phyloP scores from a whole-genome alignment of 2,888 invertebrate species.

The Drosophila vallismaia region DNA sequence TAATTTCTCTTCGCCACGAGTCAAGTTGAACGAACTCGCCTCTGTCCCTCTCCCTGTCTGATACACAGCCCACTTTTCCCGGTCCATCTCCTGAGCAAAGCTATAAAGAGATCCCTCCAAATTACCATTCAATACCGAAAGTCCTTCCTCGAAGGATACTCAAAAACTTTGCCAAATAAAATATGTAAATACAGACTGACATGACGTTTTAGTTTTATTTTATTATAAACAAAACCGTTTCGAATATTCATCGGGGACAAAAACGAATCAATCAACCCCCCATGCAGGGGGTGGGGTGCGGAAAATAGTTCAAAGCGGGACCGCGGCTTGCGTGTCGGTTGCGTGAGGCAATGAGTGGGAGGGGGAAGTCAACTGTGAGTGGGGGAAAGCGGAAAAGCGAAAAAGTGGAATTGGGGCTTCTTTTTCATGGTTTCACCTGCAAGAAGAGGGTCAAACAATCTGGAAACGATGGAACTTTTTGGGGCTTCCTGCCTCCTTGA shows the following conservation, averaged over 20 bases:
- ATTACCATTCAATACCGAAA: no score
- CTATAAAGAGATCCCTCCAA: conserved; percentile 11
- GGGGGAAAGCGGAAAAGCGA: conserved; percentile 11
- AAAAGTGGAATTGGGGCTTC: conserved; percentile 11
- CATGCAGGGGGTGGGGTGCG: conserved; percentile 13
- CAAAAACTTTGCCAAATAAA: conserved; percentile 12
- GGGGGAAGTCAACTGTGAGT: not conserved
- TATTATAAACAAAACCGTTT: conserved; percentile 76
- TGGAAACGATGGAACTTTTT: conserved; percentile 13
- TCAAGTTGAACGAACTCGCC: conserved; percentile 38
- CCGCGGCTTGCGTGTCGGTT: conserved; percentile 28
- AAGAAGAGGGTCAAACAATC: conserved; percentile 34
- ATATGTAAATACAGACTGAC: not conserved
- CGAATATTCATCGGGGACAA: conserved; percentile 61
- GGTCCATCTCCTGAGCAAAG: not conserved
- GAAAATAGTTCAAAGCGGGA: conserved; percentile 4
- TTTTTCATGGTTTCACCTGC: conserved; percentile 47
- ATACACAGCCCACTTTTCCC: not conserved
- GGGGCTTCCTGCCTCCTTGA: conserved; percentile 11
- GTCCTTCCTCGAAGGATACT: not conserved
- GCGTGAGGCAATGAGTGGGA: conserved; percentile 14
- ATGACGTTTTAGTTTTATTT: conserved; percentile 43
- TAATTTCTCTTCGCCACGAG: not conserved
- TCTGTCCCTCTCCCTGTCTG: conserved; percentile 18
- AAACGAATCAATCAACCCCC: conserved; percentile 68